A percentile compares a stretch with the other conserved stretches of the same genome.
Conservation (phyloP, 2,113 vertebrate species). For the Xyrauchen texanus region DNA sequence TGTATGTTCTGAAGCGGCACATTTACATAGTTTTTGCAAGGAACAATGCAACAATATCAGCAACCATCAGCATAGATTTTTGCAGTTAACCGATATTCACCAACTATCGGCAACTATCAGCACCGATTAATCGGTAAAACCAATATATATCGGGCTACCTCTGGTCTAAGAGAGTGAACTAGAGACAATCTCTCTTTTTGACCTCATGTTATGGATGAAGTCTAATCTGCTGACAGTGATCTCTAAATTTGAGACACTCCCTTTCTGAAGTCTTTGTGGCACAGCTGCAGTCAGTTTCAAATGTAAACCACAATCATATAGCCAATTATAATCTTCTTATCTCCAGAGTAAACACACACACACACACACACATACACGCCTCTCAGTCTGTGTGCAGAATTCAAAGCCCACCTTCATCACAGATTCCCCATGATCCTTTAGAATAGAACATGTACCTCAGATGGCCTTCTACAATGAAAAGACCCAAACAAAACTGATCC, state of each 20-base stretch:
- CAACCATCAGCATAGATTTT: too few species aligned
- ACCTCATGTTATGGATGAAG: conserved; percentile 4
- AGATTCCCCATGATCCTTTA: conserved; percentile 4
- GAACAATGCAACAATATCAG: too few species aligned
- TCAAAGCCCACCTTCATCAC: conserved; percentile 15
- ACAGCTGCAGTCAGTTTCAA: conserved; percentile 33
- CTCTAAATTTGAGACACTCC: conserved; percentile 19
- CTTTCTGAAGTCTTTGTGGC: conserved; percentile 19
- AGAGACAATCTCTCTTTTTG: conserved; percentile 4
- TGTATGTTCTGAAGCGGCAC: too few species aligned
- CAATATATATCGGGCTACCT: too few species aligned
- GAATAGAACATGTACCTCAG: neutral
- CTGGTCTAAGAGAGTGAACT: too few species aligned
- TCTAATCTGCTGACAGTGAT: conserved; percentile 29
- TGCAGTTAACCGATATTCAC: too few species aligned
- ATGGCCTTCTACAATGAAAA: conserved; percentile 7
- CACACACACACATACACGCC: conserved; percentile 38
- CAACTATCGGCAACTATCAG: too few species aligned
- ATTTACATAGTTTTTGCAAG: too few species aligned
- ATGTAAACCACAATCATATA: conserved; percentile 29
- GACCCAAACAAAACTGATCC: neutral
- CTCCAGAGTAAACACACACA: conserved; percentile 33
- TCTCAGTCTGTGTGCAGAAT: too few species aligned
- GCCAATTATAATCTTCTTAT: conserved; percentile 41
- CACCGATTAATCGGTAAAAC: too few species aligned